Evolutionary conservation across 2,797 vertebrate genomes (phyloP), one percentile per base, ranked within the genome.

Genomic region (Oryzias sinensis): DNA sequence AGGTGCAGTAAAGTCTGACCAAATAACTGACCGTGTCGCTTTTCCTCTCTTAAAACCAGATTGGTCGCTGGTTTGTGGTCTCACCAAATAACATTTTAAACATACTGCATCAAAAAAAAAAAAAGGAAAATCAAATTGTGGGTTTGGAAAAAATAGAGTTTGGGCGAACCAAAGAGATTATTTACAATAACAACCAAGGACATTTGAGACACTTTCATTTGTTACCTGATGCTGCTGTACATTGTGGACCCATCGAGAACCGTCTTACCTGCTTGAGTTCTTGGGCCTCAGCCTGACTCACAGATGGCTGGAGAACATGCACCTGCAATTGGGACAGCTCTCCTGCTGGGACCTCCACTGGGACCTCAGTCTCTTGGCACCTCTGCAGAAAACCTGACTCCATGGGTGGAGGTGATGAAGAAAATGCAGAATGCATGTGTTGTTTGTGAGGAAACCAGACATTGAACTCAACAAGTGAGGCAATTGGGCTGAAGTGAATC

Each of bases 181-280:
- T 77, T 80, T 72, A 68, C 41, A 27, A 65, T 63, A 57, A 70
- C 66, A 47, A 56, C 62, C 53, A 60, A 45, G 37, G 24, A 18
- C 17, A 48, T 56, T 62, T 25, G 20, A 50, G 55, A 48, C 47
- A 49, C 51, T 59, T 61, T 51, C 48, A 53, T 59, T 56, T 65
- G 55, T 49, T 37, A 53, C 37, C 33, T 53, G 43, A 62, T 59
- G 37, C 68, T 59, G 37, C 68, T 42, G 62, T 18, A 73, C 69
- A 71, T 44, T 46, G 61, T 8, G 67, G 55, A 72, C 42, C 54
- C 45, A 16, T 8, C 42, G 40, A 43, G 47, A 59, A 43, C 51
- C 68, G 44, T 29, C 77, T 88, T 88, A 98, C 97, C 95, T 97
- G 94, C 59, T 88, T 90, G n/a, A 99, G 92, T 66, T 97, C 94